Percentiles rank a stretch among this genome's conserved stretches.
Conservation (phyloP, 2,888 invertebrate genomes). For the Caradrina kadenii region DNA sequence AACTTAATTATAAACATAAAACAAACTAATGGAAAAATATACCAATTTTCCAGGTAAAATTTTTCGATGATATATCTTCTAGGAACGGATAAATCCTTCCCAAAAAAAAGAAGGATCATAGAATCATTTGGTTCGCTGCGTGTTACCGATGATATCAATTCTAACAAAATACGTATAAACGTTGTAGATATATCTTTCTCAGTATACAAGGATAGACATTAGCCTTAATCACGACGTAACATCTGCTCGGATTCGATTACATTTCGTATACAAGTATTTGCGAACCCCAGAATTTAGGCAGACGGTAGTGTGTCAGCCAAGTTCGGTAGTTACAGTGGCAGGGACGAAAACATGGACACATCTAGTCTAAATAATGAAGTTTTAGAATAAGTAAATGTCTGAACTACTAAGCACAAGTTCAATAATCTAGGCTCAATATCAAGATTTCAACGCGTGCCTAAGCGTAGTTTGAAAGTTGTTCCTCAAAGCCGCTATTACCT, state of each 20-base stretch:
- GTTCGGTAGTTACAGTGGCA: background rate
- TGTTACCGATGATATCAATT: background rate
- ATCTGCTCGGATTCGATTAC: conserved; percentile 31
- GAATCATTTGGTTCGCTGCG: background rate
- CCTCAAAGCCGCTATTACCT: conserved; percentile 24
- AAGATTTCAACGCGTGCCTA: conserved; percentile 2
- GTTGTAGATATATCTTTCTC: background rate
- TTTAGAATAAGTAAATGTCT: background rate
- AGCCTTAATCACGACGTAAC: conserved; percentile 37
- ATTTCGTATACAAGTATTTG: background rate
- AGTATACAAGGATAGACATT: conserved; percentile 28
- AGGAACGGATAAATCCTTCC: background rate
- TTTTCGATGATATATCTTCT: no score
- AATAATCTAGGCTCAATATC: background rate
- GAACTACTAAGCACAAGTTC: background rate
- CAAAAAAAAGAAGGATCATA: background rate
- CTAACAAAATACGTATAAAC: background rate
- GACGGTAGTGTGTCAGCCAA: no score
- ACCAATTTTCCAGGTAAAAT: background rate
- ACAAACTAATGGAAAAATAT: background rate
- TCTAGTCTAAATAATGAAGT: background rate
- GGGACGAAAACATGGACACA: background rate
- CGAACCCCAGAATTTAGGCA: no score
- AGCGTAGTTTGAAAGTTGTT: conserved; percentile 29
- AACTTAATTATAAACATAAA: no score